Percentiles rank a stretch among this genome's conserved stretches.
phyloP scores from a whole-genome alignment of 2,113 vertebrate genomes.

The Grammomys surdaster region DNA sequence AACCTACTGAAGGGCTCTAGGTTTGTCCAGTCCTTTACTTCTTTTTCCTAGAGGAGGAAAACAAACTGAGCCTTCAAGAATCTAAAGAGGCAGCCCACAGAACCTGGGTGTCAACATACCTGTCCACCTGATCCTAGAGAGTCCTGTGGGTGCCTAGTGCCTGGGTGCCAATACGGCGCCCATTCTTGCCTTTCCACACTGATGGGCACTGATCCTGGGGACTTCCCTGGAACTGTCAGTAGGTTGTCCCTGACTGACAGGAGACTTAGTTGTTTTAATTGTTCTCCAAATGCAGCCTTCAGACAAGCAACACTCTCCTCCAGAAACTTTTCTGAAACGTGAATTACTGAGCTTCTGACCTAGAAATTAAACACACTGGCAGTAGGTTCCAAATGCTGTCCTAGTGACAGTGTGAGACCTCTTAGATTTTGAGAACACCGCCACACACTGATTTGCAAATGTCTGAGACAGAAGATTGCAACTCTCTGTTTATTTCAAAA shows the following conservation, averaged over 20 bases:
- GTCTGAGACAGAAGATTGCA: neutral
- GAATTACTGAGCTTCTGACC: neutral
- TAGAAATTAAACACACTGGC: neutral
- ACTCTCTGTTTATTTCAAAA: neutral
- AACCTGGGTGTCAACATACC: neutral
- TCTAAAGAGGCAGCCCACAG: neutral
- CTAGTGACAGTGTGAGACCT: neutral
- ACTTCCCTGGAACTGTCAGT: neutral
- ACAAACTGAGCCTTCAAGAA: neutral
- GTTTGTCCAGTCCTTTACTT: neutral
- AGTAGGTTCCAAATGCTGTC: neutral
- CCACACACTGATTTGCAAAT: neutral
- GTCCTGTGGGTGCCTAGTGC: neutral
- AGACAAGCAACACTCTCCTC: neutral
- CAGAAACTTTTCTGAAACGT: neutral
- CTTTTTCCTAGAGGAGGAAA: neutral
- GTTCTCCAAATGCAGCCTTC: neutral
- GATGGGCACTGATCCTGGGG: neutral
- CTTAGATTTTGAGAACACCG: neutral
- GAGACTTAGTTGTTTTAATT: neutral
- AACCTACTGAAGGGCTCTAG: neutral
- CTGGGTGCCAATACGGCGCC: neutral
- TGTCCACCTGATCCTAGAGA: neutral
- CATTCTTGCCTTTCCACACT: neutral
- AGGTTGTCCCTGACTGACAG: neutral